Conservation (phyloP, 2,888 invertebrate genomes). For the Stenotaenia linearis region DNA sequence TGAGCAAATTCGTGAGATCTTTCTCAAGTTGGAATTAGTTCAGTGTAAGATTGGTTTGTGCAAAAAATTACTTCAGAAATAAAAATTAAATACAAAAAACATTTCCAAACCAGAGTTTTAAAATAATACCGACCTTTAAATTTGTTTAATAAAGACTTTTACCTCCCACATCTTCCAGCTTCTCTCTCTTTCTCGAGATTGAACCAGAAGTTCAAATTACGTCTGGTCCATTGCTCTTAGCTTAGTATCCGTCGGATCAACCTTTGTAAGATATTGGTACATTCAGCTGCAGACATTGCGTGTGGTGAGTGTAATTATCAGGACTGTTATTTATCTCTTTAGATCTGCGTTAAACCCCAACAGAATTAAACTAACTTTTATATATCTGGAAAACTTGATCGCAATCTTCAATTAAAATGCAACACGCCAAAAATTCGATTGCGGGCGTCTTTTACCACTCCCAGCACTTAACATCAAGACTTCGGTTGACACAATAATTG, state of each 20-base stretch:
- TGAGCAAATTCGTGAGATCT: not conserved
- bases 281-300: not conserved
- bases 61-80: not conserved
- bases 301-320: not conserved
- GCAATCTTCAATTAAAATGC: not conserved
- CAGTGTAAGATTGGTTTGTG: not conserved
- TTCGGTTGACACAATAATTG: no score
- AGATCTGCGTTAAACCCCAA: not conserved
- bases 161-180: not conserved
- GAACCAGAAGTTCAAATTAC: not conserved
- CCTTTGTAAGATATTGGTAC: not conserved
- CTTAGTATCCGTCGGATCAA: not conserved
- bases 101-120: not conserved
- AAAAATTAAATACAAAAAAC: not conserved
- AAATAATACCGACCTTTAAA: not conserved
- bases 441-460: not conserved
- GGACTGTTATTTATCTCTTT: not conserved
- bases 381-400: not conserved
- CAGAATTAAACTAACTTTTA: not conserved
- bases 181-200: not conserved
- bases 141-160: not conserved
- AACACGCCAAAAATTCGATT: not conserved
- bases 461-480: no score
- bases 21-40: not conserved
- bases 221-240: not conserved